Percentiles rank a stretch among this genome's conserved stretches.
phyloP scores from a whole-genome alignment of 2,113 vertebrate genomes.

The Tylochromis polylepis region DNA sequence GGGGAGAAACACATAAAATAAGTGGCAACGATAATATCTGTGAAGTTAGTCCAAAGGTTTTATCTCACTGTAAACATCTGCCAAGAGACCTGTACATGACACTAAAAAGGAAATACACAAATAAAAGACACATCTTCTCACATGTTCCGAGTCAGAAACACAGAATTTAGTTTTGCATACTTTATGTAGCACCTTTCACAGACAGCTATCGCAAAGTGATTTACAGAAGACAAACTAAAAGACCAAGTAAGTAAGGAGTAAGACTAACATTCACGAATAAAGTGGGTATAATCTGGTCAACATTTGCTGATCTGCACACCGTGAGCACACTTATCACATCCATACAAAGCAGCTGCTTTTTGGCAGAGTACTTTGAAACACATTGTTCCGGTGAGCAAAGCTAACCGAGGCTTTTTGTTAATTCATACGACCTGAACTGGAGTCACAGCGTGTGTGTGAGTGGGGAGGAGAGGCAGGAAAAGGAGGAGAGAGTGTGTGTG shows the following conservation, averaged over 20 bases:
- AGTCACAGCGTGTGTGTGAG: not conserved
- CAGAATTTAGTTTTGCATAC: not conserved
- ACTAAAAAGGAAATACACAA: not conserved
- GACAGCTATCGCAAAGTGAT: not conserved
- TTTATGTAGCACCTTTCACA: not conserved
- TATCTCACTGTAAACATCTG: not conserved
- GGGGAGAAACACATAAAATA: not conserved
- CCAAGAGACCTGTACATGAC: not conserved
- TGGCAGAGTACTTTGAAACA: not conserved
- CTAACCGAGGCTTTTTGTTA: not conserved
- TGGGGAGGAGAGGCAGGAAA: not conserved
- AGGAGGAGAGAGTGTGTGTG: not conserved
- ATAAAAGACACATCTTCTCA: not conserved
- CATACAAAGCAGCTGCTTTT: not conserved
- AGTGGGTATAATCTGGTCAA: not conserved
- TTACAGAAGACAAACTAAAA: not conserved
- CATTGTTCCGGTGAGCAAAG: not conserved
- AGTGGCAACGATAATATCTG: not conserved
- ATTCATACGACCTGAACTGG: conserved; percentile 8
- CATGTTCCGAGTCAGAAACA: not conserved
- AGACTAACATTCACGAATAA: not conserved
- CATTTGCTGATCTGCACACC: not conserved
- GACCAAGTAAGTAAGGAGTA: not conserved
- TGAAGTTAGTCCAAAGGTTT: not conserved
- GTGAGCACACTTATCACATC: not conserved